Evolutionary conservation across 2,797 vertebrate genomes (phyloP).

Genomic region (Tokudaia tokunoshimensis): DNA sequence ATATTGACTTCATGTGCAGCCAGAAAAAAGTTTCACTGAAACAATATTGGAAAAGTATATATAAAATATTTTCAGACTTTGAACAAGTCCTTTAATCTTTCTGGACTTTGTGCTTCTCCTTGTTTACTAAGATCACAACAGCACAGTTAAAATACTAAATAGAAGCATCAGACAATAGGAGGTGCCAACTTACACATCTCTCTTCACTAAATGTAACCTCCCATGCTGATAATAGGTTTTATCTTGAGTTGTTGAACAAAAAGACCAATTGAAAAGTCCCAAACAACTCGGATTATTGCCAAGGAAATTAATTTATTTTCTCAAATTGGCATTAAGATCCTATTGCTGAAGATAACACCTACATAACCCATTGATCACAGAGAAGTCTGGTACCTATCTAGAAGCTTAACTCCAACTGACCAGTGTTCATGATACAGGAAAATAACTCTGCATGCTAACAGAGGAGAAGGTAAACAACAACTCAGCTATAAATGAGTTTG

Average conservation of each 20-base stretch:
- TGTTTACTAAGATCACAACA: background rate
- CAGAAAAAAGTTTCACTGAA: background rate
- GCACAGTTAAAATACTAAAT: background rate
- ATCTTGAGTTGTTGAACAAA: background rate
- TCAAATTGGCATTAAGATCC: background rate
- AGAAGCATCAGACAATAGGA: background rate
- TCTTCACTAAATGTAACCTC: background rate
- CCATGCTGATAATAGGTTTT: background rate
- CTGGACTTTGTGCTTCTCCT: background rate
- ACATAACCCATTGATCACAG: background rate
- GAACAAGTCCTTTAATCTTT: background rate
- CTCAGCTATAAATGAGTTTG: background rate
- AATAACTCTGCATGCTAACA: background rate
- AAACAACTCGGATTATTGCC: background rate
- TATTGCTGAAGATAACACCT: background rate
- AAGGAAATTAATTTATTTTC: background rate
- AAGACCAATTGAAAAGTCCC: background rate
- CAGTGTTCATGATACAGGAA: background rate
- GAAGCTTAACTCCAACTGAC: background rate
- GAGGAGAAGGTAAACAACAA: background rate
- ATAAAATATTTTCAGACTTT: background rate
- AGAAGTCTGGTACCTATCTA: background rate
- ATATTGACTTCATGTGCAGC: background rate
- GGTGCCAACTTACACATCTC: background rate
- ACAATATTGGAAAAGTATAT: rapidly evolving